These are phyloP conservation scores for Genyomyrus donnyi DNA, from an alignment of 2,113 vertebrate genomes.

Conservation along the genomic window DNA sequence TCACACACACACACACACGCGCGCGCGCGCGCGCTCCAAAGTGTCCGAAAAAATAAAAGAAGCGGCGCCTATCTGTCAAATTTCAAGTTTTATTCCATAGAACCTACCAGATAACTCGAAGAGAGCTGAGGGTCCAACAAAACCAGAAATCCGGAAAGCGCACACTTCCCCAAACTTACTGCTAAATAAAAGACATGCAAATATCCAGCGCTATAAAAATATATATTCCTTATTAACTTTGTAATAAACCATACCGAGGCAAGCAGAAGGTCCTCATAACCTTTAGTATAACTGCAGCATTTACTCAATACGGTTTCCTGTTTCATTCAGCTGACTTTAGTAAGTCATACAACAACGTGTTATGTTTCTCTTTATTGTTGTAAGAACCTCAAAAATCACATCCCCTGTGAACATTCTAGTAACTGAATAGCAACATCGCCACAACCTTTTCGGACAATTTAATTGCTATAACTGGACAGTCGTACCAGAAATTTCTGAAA, in stretches of 20 bases:
- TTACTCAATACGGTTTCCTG: not conserved
- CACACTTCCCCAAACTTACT: not conserved
- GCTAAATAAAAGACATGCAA: slow-evolving; percentile 6
- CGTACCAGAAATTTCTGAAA: not conserved
- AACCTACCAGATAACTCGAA: not conserved
- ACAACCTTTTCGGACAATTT: not conserved
- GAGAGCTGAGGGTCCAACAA: too few relatives aligned
- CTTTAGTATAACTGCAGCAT: not conserved
- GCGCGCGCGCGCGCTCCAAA: slow-evolving; percentile 29
- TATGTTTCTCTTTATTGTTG: not conserved
- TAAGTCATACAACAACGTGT: not conserved
- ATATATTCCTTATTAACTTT: not conserved
- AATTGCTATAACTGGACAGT: not conserved
- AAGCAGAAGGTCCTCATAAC: not conserved
- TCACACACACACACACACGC: slow-evolving; percentile 40
- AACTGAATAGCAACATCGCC: not conserved
- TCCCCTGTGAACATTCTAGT: not conserved
- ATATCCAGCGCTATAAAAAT: not conserved
- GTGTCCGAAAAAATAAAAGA: slow-evolving; percentile 60
- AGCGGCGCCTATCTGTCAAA: slow-evolving; percentile 44
- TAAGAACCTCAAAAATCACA: not conserved
- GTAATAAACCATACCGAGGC: not conserved
- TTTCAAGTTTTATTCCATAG: slow-evolving; percentile 47
- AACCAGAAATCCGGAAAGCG: not conserved
- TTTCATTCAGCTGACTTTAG: not conserved